Evolutionary conservation across 1,140 invertebrate species (phyloP), one percentile per base, ranked within the genome.

Genomic region (Diuraphis noxia): DNA sequence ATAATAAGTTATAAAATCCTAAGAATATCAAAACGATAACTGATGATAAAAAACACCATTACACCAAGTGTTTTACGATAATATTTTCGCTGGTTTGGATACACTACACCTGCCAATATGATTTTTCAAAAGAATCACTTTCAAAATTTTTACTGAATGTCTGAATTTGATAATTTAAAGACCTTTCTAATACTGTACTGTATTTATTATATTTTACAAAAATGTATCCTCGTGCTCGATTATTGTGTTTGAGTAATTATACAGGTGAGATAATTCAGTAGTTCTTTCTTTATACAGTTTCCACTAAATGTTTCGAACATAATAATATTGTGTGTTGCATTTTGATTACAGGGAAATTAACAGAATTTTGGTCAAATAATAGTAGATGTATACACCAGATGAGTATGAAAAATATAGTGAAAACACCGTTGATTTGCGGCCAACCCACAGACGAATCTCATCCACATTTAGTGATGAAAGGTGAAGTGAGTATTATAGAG

Each of bases 401-500:
- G 43, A 91, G 49, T 40, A 46, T 79, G 5, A 91, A 52, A 46
- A 91, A 81, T 40, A 10, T 91, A 0, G 10, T 52, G 23, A 91
- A 81, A n/a, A 40, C 77, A 40, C 72, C 88, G 0, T 43, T 82
- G 9, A 36, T 49, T 36, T 92, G 89, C 63, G 93, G 93, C 25
- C 93, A 93, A 86, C 93, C 93, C 0, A 92, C 93, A 0, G 40
- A 72, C 0, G 81, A 87, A 34, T 89, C 92, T 40, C 93, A 93
- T 92, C 93, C 93, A 1, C 92, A 92, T 92, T 63, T 93, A 72
- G 38, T 93, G 43, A 92, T 88, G 86, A 85, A 91, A 52, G 92
- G 88, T 49, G 93, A 93, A 91, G 93, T 93, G 82, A 92, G 92
- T 92, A 43, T 88, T 49, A 34, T 77, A 52, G 25, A 92, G 41